Evolutionary conservation across 2,888 invertebrate genomes (phyloP), one percentile per base, ranked within the genome.

Genomic region (Diarsia dahlii): DNA sequence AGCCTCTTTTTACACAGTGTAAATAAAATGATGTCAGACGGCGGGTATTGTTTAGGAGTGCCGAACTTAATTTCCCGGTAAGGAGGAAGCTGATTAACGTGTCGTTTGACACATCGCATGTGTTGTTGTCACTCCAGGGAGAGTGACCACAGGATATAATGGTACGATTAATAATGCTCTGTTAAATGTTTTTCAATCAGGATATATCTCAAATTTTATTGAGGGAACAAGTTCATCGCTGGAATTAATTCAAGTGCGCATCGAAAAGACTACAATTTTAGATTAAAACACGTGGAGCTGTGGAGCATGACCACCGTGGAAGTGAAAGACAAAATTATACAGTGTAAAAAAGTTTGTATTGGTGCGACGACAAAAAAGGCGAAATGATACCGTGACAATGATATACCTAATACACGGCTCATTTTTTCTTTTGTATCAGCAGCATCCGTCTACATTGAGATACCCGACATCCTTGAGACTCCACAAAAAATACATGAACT

Each of bases 161-260:
- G 89, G 92, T 89, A 91, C 89, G 91, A 92, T 90, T 91, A 88
- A 86, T 88, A 82, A 87, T 88, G 89, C 86, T 90, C 90, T 10
- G 39, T 50, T 50, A 67, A 48, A 45, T 45, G 0, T 20, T 52
- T 63, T 70, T n/a, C 13, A 15, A 18, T 10, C 23, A 50, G 54
- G 58, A 81, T 66, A 76, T 65, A 64, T 50, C 13, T 56, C 15
- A 28, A 28, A 28, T 28, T n/a, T n/a, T n/a, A 28, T 28, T 28
- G 2, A 28, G 28, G 28, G 28, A 2, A 28, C 2, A 28, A 2
- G 28, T 28, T 28, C 28, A 28, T 28, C 28, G 28, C 18, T 66
- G 50, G 9, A 50, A 20, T 9, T 20, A 20, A 15, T 20, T 66
- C 13, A 28, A 20, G 28, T 5, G 20, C 20, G 28, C 13, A 20